phyloP scores from a whole-genome alignment of 2,113 vertebrate species.

The Diphyllodes magnificus region DNA sequence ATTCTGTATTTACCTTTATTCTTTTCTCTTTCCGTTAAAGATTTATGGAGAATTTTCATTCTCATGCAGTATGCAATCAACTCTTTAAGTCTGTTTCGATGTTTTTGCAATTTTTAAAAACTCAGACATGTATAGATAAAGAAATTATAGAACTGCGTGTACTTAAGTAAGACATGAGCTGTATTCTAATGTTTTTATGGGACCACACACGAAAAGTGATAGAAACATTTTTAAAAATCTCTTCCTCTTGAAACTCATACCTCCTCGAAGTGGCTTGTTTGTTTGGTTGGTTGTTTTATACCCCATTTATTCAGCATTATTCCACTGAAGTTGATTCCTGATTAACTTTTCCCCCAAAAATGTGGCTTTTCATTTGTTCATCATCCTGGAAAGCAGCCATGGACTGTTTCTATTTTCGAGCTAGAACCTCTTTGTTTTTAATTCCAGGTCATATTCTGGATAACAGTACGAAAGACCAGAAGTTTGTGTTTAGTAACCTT shows the following conservation, averaged over 20 bases:
- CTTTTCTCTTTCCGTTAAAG: not conserved
- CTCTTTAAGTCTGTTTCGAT: not conserved
- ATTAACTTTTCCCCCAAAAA: not conserved
- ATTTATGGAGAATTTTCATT: not conserved
- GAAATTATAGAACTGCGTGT: not conserved
- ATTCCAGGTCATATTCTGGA: constrained; percentile 82
- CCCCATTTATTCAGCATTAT: not conserved
- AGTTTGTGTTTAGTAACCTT: constrained; percentile 79
- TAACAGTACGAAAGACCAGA: constrained; percentile 85
- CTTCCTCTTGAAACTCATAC: not conserved
- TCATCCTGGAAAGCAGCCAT: not conserved
- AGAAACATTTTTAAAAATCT: not conserved
- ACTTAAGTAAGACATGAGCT: not conserved
- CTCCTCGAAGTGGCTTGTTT: not conserved
- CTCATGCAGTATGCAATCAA: not conserved
- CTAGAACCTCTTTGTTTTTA: not conserved
- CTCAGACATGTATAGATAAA: not conserved
- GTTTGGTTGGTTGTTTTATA: not conserved
- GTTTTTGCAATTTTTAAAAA: not conserved
- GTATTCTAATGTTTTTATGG: not conserved
- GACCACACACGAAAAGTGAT: not conserved
- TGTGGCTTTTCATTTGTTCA: not conserved
- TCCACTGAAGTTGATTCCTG: not conserved
- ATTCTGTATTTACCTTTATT: not conserved
- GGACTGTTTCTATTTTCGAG: not conserved